Base-by-base conservation (phyloP, 2,113 vertebrate genomes). In the Tor tambroides region DNA sequence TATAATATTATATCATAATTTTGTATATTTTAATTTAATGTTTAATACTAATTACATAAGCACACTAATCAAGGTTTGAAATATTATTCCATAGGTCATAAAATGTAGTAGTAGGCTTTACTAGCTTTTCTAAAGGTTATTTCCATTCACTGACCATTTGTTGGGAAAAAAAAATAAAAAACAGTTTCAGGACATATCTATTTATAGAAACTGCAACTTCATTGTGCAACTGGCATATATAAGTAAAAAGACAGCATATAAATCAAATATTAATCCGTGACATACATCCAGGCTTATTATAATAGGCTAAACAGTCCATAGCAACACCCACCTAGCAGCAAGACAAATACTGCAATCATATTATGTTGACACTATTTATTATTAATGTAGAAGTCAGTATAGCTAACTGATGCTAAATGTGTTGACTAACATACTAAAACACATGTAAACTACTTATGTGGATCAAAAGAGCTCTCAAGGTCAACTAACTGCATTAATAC, bases 211-310 rank as follows among this genome's bases (percentile, higher is more conserved):
- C 21, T 23, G 11, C 23, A n/a, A 75, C 11, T n/a, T 26, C 19
- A 75, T 15, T 75, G 38, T 46, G 2, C 2, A 43, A 4, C 23
- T 75, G 38, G 26, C 41, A 75, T 75, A 26, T 75, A 28, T 17
- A 76, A 15, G 41, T 76, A 26, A 28, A 76, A 46, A 26, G n/a
- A 76, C 41, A 76, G 41, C n/a, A 32, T 28, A 32, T 51, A 30
- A 10, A 43, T 43, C 30, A 21, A 14, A 56, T 79, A 32, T 56
- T 35, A 23, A 21, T 79, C 28, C 5, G 28, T 79, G 28, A 79
- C 49, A 79, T 79, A 56, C 28, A 79, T 79, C 46, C 49, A 54
- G 76, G 49, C 76, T 79, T 56, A 35, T 32, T 79, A 35, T 56
- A 56, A 79, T 54, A 56, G 28, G 14, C 28, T 51, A 32, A 32